A percentile compares a stretch with the other conserved stretches of the same genome.
phyloP scores from a whole-genome alignment of 2,113 vertebrate species.

The Zosterops hypoxanthus region DNA sequence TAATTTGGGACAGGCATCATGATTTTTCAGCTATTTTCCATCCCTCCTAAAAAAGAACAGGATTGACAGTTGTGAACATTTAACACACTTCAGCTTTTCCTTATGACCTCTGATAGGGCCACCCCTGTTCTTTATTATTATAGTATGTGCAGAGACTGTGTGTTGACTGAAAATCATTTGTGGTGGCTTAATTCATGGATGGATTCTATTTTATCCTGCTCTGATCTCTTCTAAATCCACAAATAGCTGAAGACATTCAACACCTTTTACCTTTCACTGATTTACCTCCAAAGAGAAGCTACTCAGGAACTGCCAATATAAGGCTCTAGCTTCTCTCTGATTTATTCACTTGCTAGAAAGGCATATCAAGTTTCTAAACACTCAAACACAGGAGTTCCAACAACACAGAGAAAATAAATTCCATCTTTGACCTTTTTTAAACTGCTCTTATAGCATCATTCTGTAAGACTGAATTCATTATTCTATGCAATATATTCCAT shows the following conservation, averaged over 20 bases:
- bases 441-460: not conserved
- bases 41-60: not conserved
- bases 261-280: conserved; percentile 20
- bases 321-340: not conserved
- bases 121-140: conserved; percentile 21
- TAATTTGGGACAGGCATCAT: not conserved
- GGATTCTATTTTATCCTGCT: not conserved
- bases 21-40: not conserved
- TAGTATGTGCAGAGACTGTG: not conserved
- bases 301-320: conserved; percentile 13
- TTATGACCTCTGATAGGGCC: not conserved
- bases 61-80: not conserved
- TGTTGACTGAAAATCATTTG: conserved; percentile 10
- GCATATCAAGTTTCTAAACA: conserved; percentile 55
- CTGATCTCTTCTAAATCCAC: not conserved
- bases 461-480: conserved; percentile 39
- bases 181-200: not conserved
- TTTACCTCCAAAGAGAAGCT: conserved; percentile 24
- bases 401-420: conserved; percentile 12
- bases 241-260: conserved; percentile 23
- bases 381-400: not conserved
- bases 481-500: not conserved
- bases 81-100: not conserved
- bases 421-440: conserved; percentile 53
- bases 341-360: not conserved